Percentiles rank a stretch among this genome's conserved stretches.
These are phyloP conservation scores for Petrolisthes cinctipes DNA, from an alignment of 2,888 invertebrate species.

Conservation along the genomic window DNA sequence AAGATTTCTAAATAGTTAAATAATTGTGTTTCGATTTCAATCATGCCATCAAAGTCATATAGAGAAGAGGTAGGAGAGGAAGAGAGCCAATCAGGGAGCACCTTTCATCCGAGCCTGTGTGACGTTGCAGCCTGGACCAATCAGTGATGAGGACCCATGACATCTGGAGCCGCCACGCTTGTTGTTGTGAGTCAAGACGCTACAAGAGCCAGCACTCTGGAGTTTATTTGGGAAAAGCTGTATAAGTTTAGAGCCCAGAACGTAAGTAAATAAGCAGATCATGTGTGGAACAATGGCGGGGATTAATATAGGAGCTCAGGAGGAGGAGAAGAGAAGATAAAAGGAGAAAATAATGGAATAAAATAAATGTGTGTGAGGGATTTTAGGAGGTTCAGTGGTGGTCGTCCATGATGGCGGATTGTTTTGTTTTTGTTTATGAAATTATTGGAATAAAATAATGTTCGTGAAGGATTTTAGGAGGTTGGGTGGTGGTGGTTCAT, in stretches of 20 bases:
- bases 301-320: background rate
- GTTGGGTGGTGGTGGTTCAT: too few relatives aligned
- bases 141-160: background rate
- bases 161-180: constrained; percentile 46
- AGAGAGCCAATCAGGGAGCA: too few relatives aligned
- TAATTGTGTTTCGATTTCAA: too few relatives aligned
- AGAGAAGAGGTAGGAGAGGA: too few relatives aligned
- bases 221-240: constrained; percentile 58
- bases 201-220: constrained; percentile 38
- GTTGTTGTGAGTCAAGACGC: constrained; percentile 39
- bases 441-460: too few relatives aligned
- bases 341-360: background rate
- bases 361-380: background rate
- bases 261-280: constrained; percentile 26
- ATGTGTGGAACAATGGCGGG: background rate
- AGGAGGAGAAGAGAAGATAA: background rate
- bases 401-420: constrained; percentile 41
- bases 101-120: background rate
- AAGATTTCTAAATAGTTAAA: too few relatives aligned
- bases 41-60: too few relatives aligned
- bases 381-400: background rate
- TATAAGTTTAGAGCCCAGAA: constrained; percentile 50
- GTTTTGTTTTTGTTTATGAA: constrained; percentile 37
- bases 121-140: constrained; percentile 39
- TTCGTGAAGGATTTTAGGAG: too few relatives aligned